These are phyloP conservation scores for Arctia plantaginis DNA, from an alignment of 2,888 invertebrate genomes.

Conservation along the genomic window DNA sequence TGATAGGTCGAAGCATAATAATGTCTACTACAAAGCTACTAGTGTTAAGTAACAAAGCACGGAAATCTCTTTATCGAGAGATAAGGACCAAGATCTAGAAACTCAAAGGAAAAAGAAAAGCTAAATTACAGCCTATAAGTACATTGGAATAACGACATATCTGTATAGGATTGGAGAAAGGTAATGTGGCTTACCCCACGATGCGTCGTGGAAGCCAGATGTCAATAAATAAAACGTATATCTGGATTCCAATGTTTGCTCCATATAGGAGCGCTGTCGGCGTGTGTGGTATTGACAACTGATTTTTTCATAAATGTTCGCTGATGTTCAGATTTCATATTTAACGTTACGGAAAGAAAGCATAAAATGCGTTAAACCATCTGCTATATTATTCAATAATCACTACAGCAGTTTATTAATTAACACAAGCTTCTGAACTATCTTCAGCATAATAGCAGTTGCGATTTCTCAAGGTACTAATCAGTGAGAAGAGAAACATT, in stretches of 20 bases:
- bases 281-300: conserved; percentile 53
- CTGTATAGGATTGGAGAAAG: conserved; percentile 37
- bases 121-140: conserved; percentile 19
- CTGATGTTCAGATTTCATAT: conserved; percentile 38
- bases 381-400: not conserved
- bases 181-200: conserved; percentile 47
- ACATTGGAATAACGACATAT: conserved; percentile 41
- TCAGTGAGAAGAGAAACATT: conserved; percentile 35
- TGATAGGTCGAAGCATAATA: conserved; percentile 1
- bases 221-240: conserved; percentile 56
- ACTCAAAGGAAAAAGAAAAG: conserved; percentile 19
- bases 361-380: not conserved
- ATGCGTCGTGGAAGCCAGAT: conserved; percentile 46
- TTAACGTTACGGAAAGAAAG: not conserved
- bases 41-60: conserved; percentile 26
- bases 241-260: conserved; percentile 48
- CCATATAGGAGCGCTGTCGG: conserved; percentile 41
- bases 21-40: conserved; percentile 18
- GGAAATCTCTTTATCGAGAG: conserved; percentile 24
- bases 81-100: conserved; percentile 16
- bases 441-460: conserved; percentile 3
- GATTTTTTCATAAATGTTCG: conserved; percentile 45
- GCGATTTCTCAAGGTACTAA: conserved; percentile 39
- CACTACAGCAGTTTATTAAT: not conserved
- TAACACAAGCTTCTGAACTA: not conserved